Evolutionary conservation across 53 echinoderm and acorn worm genomes (phyloP), one percentile per base, ranked within the genome.

Genomic region (Zoroaster sp.): DNA sequence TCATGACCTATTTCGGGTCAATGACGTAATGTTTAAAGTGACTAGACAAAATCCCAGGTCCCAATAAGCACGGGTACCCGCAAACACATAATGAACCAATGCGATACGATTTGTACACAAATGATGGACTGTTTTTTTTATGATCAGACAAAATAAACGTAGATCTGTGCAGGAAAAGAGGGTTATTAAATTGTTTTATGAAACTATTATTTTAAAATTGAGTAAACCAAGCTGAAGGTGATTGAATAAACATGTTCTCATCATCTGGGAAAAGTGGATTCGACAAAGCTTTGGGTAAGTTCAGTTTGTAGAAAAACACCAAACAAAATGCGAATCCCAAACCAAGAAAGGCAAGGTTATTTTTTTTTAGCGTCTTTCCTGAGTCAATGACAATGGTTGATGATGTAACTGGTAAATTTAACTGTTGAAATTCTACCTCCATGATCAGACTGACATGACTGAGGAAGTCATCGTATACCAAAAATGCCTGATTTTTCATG

Each of bases 21-120:
- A 85, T 85, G 85, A 85, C 85, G 85, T 85, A 85, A 85, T 82
- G 82, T 30, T 66, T 66, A 41, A 53, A 36, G 34, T 53, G 51
- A 33, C 17, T n/a, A 81, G 68, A 15, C 23, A 31, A 3, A 5
- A 2, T 2, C 35, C 1, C 3, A 36, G 53, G 77, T 77, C 30
- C 18, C 11, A 2, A 15, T 17, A 3, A 36, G 15, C 17, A 37
- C 80, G 80, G 80, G 83, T 83, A 83, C 83, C 83, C 25, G 43
- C 14, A 33, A 25, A 30, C 69, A 23, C 21, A 53, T 55, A 55
- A 23, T 55, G 55, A 21, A 55, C 5, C 7, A 52, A 9, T 55
- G 9, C 23, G 9, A 4, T 52, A 18, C 15, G 4, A 2, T 9
- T 59, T 11, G 63, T 25, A 59, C 23, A 11, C 63, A 21, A 11